A percentile compares a stretch with the other conserved stretches of the same genome.
Conservation (phyloP, 2,888 invertebrate genomes). For the Vesta saturnalis region DNA sequence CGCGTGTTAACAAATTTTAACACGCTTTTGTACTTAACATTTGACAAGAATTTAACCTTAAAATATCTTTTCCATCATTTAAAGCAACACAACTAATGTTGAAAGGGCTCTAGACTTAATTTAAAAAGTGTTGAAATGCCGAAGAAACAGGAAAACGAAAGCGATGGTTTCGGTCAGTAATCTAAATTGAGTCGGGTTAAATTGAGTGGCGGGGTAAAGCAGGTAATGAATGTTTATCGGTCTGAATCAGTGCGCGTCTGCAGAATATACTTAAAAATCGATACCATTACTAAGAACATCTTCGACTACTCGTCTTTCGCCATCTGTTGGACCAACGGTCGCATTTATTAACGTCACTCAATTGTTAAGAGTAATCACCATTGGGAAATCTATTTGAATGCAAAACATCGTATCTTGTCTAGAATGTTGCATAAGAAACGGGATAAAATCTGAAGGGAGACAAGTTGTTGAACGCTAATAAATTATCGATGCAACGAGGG, state of each 20-base stretch:
- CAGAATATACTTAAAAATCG: conserved; percentile 45
- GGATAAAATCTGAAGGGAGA: conserved; percentile 47
- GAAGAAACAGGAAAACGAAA: conserved; percentile 53
- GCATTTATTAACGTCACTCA: conserved; percentile 53
- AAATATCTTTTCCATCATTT: conserved; percentile 29
- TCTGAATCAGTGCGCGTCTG: conserved; percentile 57
- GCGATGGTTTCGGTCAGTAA: conserved; percentile 58
- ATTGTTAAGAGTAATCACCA: conserved; percentile 52
- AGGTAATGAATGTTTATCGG: conserved; percentile 62
- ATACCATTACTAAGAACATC: conserved; percentile 48
- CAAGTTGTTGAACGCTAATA: conserved; percentile 48
- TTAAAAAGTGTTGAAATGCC: conserved; percentile 57
- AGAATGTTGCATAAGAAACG: conserved; percentile 41
- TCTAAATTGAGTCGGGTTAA: conserved; percentile 61
- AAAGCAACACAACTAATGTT: conserved; percentile 46
- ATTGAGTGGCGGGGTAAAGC: conserved; percentile 58
- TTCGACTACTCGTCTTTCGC: conserved; percentile 40
- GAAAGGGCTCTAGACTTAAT: conserved; percentile 54
- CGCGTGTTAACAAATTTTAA: too few relatives aligned
- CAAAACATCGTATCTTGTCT: conserved; percentile 46
- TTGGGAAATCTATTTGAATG: conserved; percentile 49
- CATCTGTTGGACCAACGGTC: conserved; percentile 42
- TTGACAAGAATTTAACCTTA: conserved; percentile 18
- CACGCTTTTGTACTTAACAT: too few relatives aligned
- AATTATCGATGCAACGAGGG: conserved; percentile 47